These are phyloP conservation scores for Lagenorhynchus albirostris DNA, from an alignment of 2,113 vertebrate species.

Conservation along the genomic window DNA sequence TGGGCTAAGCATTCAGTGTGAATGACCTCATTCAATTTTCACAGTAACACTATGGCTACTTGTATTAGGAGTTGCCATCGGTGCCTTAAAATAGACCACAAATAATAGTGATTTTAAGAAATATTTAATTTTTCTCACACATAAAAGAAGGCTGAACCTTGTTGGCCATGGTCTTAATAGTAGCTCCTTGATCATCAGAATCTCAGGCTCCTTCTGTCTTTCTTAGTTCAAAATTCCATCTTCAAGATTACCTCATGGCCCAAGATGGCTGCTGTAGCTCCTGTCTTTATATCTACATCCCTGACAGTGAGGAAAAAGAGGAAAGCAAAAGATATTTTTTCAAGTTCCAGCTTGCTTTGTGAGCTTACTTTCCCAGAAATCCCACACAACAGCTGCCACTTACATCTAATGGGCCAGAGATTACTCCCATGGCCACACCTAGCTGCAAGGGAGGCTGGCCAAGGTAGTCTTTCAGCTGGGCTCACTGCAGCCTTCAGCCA, in stretches of 20 bases:
- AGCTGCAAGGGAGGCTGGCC: background rate
- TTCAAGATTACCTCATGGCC: background rate
- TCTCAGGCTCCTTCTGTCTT: background rate
- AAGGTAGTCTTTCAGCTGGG: background rate
- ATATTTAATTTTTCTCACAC: background rate
- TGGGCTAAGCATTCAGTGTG: background rate
- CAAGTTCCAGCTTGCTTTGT: background rate
- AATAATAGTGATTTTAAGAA: conserved; percentile 7
- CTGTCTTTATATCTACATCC: background rate
- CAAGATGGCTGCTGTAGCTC: background rate
- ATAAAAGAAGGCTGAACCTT: background rate
- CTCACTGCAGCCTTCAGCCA: background rate
- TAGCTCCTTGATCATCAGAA: background rate
- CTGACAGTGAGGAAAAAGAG: background rate
- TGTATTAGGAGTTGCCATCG: background rate
- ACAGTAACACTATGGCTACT: background rate
- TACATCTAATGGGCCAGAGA: background rate
- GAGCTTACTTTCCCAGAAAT: background rate
- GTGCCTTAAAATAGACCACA: background rate
- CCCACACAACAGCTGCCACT: background rate
- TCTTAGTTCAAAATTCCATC: background rate
- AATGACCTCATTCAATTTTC: background rate
- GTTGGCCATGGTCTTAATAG: background rate
- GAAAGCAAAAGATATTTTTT: background rate
- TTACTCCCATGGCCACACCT: background rate